Percentiles rank a stretch among this genome's conserved stretches.
Conservation (phyloP, 2,888 invertebrate species). For the Euclidia mi region DNA sequence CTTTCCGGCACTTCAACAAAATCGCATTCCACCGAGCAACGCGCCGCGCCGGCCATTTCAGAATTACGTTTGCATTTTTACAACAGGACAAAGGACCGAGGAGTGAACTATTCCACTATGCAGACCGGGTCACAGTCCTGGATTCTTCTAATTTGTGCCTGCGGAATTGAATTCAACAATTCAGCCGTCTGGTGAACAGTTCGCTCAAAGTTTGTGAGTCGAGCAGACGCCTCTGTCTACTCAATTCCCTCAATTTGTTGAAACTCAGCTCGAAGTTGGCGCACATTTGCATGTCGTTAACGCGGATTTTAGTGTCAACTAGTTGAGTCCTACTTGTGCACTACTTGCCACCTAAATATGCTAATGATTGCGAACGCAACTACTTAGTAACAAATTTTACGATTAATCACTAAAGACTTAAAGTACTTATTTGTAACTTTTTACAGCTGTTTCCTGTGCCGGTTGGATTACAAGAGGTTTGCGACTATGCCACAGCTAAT, state of each 20-base stretch:
- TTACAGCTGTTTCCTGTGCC: too few species aligned
- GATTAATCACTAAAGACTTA: too few species aligned
- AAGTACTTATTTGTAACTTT: too few species aligned
- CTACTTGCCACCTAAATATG: not conserved
- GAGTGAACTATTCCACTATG: constrained; percentile 52
- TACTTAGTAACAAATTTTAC: too few species aligned
- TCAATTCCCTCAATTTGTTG: constrained; percentile 47
- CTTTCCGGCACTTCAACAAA: constrained; percentile 17
- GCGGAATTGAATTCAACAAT: constrained; percentile 48
- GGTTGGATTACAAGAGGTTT: too few species aligned
- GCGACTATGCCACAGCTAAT: too few species aligned
- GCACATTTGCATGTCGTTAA: constrained; percentile 53
- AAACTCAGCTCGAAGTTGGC: constrained; percentile 25
- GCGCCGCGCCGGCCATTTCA: constrained; percentile 13
- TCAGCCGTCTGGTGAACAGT: constrained; percentile 27
- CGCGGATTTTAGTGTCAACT: constrained; percentile 30
- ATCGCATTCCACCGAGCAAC: constrained; percentile 20
- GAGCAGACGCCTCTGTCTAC: constrained; percentile 32
- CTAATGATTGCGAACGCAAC: not conserved
- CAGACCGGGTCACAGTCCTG: constrained; percentile 22
- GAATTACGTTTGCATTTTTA: constrained; percentile 40
- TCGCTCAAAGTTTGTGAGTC: constrained; percentile 35
- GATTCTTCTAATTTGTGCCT: constrained; percentile 55
- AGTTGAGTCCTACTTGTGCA: constrained; percentile 20
- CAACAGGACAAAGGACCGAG: constrained; percentile 29